Evolutionary conservation across 2,113 vertebrate genomes (phyloP), one percentile per base, ranked within the genome.

Genomic region (Oriolus oriolus): DNA sequence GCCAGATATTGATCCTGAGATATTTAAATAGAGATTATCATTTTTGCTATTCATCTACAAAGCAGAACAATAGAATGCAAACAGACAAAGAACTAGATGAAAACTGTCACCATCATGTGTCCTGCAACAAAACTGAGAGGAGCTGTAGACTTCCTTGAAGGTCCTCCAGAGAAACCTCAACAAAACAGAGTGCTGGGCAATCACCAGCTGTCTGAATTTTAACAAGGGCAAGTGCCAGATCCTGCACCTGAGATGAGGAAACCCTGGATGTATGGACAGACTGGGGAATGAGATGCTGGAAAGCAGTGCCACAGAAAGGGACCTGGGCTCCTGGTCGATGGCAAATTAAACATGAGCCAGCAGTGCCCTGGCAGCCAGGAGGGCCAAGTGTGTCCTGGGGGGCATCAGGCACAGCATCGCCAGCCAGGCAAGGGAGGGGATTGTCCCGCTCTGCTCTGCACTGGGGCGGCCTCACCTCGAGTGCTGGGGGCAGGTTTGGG

Each of bases 401-500:
- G 0, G 3, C 22, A 54, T 28, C n/a, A 39, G 59, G 28, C n/a
- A 18, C 49, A 64, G 23, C 64, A 41, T 28, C 0, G 0, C 4
- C 30, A 41, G 11, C 19, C 0, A 0, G 49, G 18, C 5, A 47
- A 27, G 23, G 23, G 49, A 64, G 23, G 49, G 11, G 7, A 64
- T 47, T 47, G 11, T 56, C 23, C 19, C 1, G 2, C 69, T 63
- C 57, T 54, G 39, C 17, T 74, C 41, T 84, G 57, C 1, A 0
- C n/a, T 15, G n/a, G 18, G 12, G 4, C 1, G 0, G n/a, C 6
- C 41, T 64, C 41, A 16, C 4, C 18, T 15, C 0, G 0, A 15
- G 28, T 28, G 3, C 18, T 74, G 23, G 3, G 18, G 1, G 9
- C n/a, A 56, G 23, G 2, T 64, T 5, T 39, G 69, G 7, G 23